phyloP scores from a whole-genome alignment of 2,888 invertebrate genomes.

The Dione juno region DNA sequence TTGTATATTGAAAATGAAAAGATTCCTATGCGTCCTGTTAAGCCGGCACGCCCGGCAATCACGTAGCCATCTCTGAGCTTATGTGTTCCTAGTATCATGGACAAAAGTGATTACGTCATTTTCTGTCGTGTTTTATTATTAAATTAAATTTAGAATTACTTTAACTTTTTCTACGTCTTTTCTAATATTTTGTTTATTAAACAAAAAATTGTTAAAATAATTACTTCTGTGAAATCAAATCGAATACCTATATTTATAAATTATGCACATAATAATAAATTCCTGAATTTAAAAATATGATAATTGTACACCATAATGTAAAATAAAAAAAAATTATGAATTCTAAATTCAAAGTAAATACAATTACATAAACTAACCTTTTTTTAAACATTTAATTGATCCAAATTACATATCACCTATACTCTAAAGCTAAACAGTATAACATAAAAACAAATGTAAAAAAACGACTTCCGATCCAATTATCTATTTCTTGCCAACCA shows the following conservation, averaged over 20 bases:
- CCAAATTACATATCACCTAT: neutral
- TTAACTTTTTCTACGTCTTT: too few relatives aligned
- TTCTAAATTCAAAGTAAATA: neutral
- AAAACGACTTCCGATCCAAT: slow-evolving; percentile 40
- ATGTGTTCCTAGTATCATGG: slow-evolving; percentile 62
- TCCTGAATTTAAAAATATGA: neutral
- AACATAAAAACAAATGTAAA: slow-evolving; percentile 25
- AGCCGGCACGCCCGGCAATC: neutral
- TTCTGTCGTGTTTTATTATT: neutral
- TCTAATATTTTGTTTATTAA: neutral
- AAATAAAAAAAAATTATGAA: neutral
- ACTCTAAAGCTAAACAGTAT: neutral
- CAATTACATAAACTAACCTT: neutral
- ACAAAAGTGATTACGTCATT: slow-evolving; percentile 64
- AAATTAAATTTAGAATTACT: too few relatives aligned
- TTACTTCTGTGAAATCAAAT: neutral
- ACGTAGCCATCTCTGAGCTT: slow-evolving; percentile 30
- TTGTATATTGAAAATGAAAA: slow-evolving; percentile 4
- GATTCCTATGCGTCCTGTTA: slow-evolving; percentile 22
- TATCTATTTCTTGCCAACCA: slow-evolving; percentile 43
- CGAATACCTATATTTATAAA: too few relatives aligned
- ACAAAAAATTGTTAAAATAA: too few relatives aligned
- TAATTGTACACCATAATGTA: neutral
- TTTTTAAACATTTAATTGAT: neutral
- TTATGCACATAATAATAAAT: too few relatives aligned